A percentile compares a stretch with the other conserved stretches of the same genome.
These are phyloP conservation scores for Maconellicoccus hirsutus DNA, from an alignment of 1,140 invertebrate genomes.

Conservation along the genomic window DNA sequence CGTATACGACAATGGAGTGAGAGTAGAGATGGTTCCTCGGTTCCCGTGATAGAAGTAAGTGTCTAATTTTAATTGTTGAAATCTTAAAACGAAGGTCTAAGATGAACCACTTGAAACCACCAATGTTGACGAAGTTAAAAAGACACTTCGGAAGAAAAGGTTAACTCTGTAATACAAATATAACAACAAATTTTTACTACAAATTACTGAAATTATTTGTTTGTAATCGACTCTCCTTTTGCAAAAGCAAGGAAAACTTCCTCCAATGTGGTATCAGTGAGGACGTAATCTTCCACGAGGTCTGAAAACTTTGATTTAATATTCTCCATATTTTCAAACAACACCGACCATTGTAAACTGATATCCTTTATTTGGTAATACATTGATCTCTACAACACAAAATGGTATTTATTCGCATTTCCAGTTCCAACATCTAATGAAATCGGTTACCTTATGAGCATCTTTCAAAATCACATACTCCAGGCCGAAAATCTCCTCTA, in stretches of 20 bases:
- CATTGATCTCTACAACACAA: slow-evolving; percentile 39
- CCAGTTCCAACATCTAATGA: too few species aligned
- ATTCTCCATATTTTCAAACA: slow-evolving; percentile 45
- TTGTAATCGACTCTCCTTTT: not conserved
- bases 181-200: too few species aligned
- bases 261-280: slow-evolving; percentile 51
- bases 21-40: too few species aligned
- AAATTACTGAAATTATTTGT: not conserved
- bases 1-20: too few species aligned
- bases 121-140: too few species aligned
- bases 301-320: slow-evolving; percentile 31
- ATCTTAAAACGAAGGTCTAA: too few species aligned
- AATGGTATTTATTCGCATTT: slow-evolving; percentile 20
- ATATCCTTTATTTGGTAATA: slow-evolving; percentile 41
- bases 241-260: slow-evolving; percentile 42
- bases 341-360: slow-evolving; percentile 36
- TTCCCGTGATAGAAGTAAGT: too few species aligned
- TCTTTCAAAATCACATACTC: slow-evolving; percentile 27
- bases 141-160: too few species aligned
- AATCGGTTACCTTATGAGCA: slow-evolving; percentile 30
- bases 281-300: slow-evolving; percentile 44
- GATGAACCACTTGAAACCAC: too few species aligned
- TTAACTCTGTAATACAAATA: too few species aligned
- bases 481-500: slow-evolving; percentile 23
- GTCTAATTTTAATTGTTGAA: too few species aligned